Base-by-base conservation (phyloP, 2,797 vertebrate species). In the Paedocypris micromegethes region DNA sequence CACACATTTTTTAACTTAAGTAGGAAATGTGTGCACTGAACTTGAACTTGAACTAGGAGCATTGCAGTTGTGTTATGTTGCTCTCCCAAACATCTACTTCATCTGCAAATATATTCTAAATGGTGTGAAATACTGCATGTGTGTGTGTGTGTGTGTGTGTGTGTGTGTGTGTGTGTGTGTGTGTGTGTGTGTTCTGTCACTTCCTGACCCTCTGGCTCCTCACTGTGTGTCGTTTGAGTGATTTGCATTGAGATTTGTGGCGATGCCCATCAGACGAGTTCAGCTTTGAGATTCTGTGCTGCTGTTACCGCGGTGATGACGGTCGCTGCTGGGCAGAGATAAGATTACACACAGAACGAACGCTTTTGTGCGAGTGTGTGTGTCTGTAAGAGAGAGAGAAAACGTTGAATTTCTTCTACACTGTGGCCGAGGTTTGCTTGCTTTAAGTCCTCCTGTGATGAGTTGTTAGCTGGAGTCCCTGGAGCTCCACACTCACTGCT, bases 161-260 rank as follows among this genome's bases (percentile, higher is more conserved):
- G 23, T 23, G 23, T 23, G 23, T 23, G 23, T 23, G 23, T 23
- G 23, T 23, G 23, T 23, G 23, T 23, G 23, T 23, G 23, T 23
- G 23, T 23, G 23, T 23, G 23, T 23, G 23, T 23, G 23, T 23
- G 23, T 23, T 23, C 23, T 65, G 53, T 64, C 63, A 64, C 70
- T 75, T 72, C 63, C 61, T 52, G 43, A 44, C 68, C 46, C 45
- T n/a, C 64, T 69, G 67, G 64, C 67, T 73, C 60, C 23, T 23
- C 1, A 1, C 23, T 4, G 43, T 64, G 50, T 70, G 72, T 73
- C 73, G 64, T 70, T 56, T 56, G 73, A 73, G 64, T 66, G 73
- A 79, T 75, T 77, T 79, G 65, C 68, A 54, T 40, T n/a, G 56
- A 79, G 78, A 77, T 77, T 75, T 75, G 58, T 64, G 50, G 39